Base-by-base conservation (phyloP, 2,888 invertebrate genomes). In the Unio delphinus region DNA sequence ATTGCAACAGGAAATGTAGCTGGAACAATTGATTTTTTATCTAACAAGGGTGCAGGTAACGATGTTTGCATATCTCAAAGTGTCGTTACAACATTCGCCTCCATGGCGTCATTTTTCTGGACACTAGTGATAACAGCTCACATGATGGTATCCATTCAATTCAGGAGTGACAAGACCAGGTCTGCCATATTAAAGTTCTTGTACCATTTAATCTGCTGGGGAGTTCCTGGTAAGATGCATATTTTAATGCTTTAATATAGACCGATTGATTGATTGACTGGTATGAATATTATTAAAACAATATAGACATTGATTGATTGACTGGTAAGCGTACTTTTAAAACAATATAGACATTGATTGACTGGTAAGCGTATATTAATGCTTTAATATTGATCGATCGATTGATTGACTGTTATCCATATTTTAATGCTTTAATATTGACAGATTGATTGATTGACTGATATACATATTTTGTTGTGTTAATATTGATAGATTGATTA, bases 1-100 rank as follows among this genome's bases (percentile, higher is more conserved):
- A 76, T 73, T 0, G 75, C 77, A 18, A 17, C 66, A 6, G 80
- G 79, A 1, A 80, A 78, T 45, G 58, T 80, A 5, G 61, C 72
- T 28, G 80, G 72, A 34, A 66, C 72, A 5, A 64, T 72, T 15
- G 45, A 45, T 15, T 45, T 45, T 45, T 45, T 45, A 45, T 45
- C 11, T 45, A 45, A 45, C 45, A 45, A 45, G 45, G 45, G 45
- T 45, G 45, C 3, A n/a, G 30, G 56, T 5, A 61, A 54, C 61
- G 67, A 73, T 23, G 30, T 69, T 0, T 73, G 73, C 57, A 54
- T 62, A 23, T 54, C 64, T 17, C 73, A 73, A 56, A 73, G 73
- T 30, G 58, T 66, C 28, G 28, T 73, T 18, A 69, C 65, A n/a
- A 69, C 73, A 23, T 64, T 67, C 15, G 60, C 69, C 6, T 45